Conservation (phyloP, 2,113 vertebrate species). For the Galbula dea region DNA sequence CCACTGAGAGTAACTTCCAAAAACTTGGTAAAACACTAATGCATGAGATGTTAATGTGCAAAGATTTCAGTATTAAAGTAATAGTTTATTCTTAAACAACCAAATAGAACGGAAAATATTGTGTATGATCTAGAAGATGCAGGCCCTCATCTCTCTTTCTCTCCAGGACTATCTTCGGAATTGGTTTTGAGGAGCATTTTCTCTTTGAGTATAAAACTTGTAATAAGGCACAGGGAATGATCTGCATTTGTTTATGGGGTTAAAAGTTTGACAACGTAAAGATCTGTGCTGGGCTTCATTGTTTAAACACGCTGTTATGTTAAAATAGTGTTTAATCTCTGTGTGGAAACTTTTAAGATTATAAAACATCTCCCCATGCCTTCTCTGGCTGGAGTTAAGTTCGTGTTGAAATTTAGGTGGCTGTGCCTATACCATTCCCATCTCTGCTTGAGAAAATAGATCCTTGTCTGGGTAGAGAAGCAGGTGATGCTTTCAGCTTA, state of each 20-base stretch:
- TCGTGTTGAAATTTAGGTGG: background rate
- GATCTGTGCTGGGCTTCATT: background rate
- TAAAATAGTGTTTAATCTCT: background rate
- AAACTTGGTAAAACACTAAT: background rate
- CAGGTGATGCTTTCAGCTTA: background rate
- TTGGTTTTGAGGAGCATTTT: background rate
- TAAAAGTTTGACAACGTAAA: background rate
- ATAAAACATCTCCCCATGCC: background rate
- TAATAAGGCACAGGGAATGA: background rate
- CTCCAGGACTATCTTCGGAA: background rate
- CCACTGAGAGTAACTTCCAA: background rate
- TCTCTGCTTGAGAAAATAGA: background rate
- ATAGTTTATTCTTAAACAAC: background rate
- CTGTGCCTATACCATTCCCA: background rate
- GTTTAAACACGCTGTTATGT: background rate
- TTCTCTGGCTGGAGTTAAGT: background rate
- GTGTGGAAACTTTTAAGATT: background rate
- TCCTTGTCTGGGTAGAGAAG: background rate
- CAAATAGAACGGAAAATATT: background rate
- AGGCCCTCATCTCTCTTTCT: background rate
- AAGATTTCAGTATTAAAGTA: background rate
- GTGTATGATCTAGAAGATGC: background rate
- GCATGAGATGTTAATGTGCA: background rate
- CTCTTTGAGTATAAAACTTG: background rate
- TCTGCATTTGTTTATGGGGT: fast-evolving